Evolutionary conservation across 2,797 vertebrate genomes (phyloP).

Genomic region (Dryobates pubescens): DNA sequence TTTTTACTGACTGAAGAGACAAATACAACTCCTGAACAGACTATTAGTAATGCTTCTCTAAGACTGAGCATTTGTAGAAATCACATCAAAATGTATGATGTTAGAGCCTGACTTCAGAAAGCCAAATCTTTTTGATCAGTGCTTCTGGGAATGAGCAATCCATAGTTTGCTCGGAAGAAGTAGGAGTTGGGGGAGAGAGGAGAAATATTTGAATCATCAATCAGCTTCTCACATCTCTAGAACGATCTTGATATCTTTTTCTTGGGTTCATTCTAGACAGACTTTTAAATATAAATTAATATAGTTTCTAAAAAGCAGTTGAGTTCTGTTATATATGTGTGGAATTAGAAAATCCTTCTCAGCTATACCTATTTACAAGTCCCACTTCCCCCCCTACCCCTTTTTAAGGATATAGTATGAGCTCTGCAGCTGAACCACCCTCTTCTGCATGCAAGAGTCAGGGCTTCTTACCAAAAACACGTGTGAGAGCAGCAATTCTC

Average conservation of each 20-base stretch:
- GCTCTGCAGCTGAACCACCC: not conserved
- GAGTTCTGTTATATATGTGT: not conserved
- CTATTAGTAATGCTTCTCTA: conserved; percentile 1
- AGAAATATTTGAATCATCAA: not conserved
- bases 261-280: not conserved
- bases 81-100: not conserved
- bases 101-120: not conserved
- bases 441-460: not conserved
- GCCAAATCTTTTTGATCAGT: not conserved
- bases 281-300: not conserved
- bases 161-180: not conserved
- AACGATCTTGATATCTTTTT: not conserved
- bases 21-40: not conserved
- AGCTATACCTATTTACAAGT: not conserved
- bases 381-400: not conserved
- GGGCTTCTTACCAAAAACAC: rapidly evolving
- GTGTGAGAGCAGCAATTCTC: rapidly evolving
- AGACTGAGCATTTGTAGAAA: not conserved
- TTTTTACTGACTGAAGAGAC: not conserved
- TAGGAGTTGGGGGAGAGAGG: not conserved
- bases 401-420: not conserved
- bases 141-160: not conserved
- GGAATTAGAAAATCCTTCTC: not conserved
- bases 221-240: not conserved
- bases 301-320: not conserved